Percentiles rank a stretch among this genome's conserved stretches.
These are phyloP conservation scores for Poeciliopsis infans DNA, from an alignment of 2,797 vertebrate genomes.

Conservation along the genomic window DNA sequence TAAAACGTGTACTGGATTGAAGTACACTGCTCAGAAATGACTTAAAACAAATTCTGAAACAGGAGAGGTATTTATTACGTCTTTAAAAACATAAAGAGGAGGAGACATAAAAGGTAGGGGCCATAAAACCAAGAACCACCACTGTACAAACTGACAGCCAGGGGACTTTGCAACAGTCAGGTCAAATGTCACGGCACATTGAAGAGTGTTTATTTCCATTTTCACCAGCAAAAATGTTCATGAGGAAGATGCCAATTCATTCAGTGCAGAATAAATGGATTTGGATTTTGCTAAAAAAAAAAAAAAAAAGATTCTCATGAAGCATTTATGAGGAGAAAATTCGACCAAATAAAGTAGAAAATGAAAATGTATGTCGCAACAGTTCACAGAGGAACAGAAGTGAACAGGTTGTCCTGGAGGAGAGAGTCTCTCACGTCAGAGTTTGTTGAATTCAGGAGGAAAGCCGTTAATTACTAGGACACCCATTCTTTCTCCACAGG, in stretches of 20 bases:
- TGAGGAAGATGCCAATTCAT: conserved; percentile 64
- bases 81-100: background rate
- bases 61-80: background rate
- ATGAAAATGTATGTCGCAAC: conserved; percentile 45
- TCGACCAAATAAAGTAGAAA: conserved; percentile 52
- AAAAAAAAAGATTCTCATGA: conserved; percentile 41
- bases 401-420: conserved; percentile 61
- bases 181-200: conserved; percentile 65
- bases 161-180: conserved; percentile 25
- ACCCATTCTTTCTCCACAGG: conserved; percentile 47
- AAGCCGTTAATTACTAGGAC: conserved; percentile 57
- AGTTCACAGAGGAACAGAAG: conserved; percentile 53
- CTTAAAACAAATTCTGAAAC: background rate
- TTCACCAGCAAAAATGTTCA: conserved; percentile 54
- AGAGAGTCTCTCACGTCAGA: conserved; percentile 49
- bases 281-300: conserved; percentile 61
- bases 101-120: background rate
- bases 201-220: conserved; percentile 20
- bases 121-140: background rate
- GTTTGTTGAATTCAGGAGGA: conserved; percentile 64
- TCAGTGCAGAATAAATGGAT: conserved; percentile 45
- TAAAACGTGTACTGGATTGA: background rate
- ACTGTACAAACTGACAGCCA: conserved; percentile 24
- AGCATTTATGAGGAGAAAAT: conserved; percentile 70
- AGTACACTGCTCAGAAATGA: background rate